A percentile compares a stretch with the other conserved stretches of the same genome.
phyloP scores from a whole-genome alignment of 2,797 vertebrate genomes.

The Manis javanica region DNA sequence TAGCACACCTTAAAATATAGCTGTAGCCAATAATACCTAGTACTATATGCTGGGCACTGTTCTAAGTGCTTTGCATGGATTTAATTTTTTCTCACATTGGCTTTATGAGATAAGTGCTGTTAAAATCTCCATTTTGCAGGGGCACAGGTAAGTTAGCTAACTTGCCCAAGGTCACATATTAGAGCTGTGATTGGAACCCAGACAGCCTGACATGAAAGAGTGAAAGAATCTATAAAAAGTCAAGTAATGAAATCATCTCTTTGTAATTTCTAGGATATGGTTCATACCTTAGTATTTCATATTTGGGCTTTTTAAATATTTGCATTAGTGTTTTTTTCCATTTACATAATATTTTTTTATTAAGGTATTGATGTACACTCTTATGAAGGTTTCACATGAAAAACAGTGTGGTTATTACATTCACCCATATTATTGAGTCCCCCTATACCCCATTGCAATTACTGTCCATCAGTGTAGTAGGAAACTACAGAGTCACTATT shows the following conservation, averaged over 20 bases:
- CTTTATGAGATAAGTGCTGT: background rate
- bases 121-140: conserved; percentile 19
- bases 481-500: no score
- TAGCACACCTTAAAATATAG: background rate
- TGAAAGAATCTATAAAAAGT: conserved; percentile 35
- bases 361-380: no score
- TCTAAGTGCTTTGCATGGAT: background rate
- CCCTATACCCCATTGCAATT: no score
- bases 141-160: background rate
- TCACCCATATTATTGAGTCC: no score
- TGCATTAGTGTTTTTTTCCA: background rate
- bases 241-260: background rate
- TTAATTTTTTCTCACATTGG: background rate
- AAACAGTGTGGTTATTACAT: no score
- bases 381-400: no score
- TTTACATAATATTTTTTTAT: no score
- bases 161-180: background rate
- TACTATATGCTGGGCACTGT: background rate
- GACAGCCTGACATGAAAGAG: background rate
- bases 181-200: background rate
- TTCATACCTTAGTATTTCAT: conserved; percentile 38
- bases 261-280: conserved; percentile 26
- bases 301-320: conserved; percentile 32
- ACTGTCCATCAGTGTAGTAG: no score
- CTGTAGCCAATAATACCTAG: background rate